Evolutionary conservation across 2,797 vertebrate species (phyloP).

Genomic region (Falco concolor): DNA sequence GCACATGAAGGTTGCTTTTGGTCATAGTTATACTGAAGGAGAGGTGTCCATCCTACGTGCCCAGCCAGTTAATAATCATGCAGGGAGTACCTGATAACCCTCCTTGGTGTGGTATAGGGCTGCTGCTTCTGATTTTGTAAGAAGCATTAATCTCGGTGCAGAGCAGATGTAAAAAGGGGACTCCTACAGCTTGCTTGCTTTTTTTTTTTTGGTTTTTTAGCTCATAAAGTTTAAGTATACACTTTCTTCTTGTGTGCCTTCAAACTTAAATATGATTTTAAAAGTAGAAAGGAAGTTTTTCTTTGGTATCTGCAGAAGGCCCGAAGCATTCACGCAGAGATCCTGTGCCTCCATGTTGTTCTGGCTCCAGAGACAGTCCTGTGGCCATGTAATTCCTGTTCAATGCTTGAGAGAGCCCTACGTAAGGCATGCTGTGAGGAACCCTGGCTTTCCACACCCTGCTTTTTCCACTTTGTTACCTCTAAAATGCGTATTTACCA

Average conservation of each 20-base stretch:
- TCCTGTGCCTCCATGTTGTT: background rate
- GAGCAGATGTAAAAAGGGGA: background rate
- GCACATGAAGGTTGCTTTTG: background rate
- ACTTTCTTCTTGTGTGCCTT: background rate
- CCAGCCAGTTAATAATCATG: background rate
- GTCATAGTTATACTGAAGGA: background rate
- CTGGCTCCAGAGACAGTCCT: background rate
- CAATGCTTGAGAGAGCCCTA: background rate
- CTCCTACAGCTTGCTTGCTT: background rate
- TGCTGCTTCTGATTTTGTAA: background rate
- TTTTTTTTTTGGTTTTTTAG: background rate
- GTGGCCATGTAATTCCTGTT: background rate
- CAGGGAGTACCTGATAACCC: background rate
- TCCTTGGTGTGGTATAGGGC: background rate
- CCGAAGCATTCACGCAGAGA: background rate
- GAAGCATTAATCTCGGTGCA: background rate
- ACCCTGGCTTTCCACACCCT: background rate
- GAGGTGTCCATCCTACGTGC: background rate
- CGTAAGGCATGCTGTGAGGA: fast-evolving
- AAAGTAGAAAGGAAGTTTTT: background rate
- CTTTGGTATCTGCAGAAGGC: background rate
- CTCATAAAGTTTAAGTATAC: background rate
- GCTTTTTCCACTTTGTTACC: background rate
- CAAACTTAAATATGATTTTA: background rate
- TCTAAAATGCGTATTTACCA: background rate